phyloP scores from a whole-genome alignment of 1,140 invertebrate species.

The Aphaenogaster rudis region DNA sequence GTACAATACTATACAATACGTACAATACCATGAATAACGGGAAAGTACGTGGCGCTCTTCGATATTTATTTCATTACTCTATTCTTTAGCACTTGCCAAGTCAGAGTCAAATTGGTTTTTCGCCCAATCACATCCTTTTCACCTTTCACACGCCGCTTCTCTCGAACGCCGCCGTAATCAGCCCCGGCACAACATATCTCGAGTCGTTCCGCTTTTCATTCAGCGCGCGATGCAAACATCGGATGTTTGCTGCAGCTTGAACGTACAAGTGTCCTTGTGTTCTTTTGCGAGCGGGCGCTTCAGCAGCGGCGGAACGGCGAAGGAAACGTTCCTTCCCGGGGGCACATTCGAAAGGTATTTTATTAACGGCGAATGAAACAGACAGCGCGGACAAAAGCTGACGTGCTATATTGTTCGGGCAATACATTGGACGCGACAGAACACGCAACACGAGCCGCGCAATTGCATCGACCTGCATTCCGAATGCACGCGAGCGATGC shows the following conservation, averaged over 20 bases:
- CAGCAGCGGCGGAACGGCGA: not conserved
- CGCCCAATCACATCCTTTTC: slow-evolving; percentile 1
- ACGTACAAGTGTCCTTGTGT: not conserved
- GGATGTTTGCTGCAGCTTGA: not conserved
- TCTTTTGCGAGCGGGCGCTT: slow-evolving; percentile 18
- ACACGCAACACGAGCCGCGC: slow-evolving; percentile 54
- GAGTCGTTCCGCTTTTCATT: slow-evolving; percentile 8
- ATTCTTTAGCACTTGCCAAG: slow-evolving; percentile 17
- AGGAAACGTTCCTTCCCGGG: slow-evolving; percentile 35
- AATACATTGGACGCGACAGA: slow-evolving; percentile 55
- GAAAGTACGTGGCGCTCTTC: not conserved
- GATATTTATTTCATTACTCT: slow-evolving; percentile 51
- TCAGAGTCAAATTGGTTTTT: slow-evolving; percentile 38
- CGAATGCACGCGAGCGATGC: slow-evolving; percentile 61
- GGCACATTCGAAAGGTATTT: slow-evolving; percentile 59
- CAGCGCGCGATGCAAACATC: slow-evolving; percentile 1
- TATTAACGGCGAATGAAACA: slow-evolving; percentile 65
- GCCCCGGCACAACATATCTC: not conserved
- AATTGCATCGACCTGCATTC: slow-evolving; percentile 64
- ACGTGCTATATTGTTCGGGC: slow-evolving; percentile 59
- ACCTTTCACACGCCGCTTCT: not conserved
- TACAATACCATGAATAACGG: not conserved
- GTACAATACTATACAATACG: slow-evolving; percentile 20
- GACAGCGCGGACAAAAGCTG: slow-evolving; percentile 57
- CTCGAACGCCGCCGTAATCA: slow-evolving; percentile 21